Evolutionary conservation across 1,140 invertebrate species (phyloP).

Genomic region (Drosophila carrolli): DNA sequence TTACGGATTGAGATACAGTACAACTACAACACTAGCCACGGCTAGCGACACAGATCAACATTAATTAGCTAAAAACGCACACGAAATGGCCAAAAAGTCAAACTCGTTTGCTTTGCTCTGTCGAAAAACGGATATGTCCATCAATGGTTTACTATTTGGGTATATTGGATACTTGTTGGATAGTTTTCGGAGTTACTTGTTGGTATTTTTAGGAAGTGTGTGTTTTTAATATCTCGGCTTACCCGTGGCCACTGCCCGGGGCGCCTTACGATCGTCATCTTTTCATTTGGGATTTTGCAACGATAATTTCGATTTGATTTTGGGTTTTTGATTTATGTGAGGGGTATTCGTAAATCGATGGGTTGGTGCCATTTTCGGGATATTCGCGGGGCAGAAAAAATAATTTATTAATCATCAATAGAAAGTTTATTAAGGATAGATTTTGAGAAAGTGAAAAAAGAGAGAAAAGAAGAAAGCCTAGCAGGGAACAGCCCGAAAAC

Average conservation of each 20-base stretch:
- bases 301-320: constrained; percentile 4
- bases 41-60: constrained; percentile 8
- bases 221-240: constrained; percentile 48
- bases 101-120: constrained; percentile 24
- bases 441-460: neutral
- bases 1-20: constrained; percentile 7
- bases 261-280: constrained; percentile 74
- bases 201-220: constrained; percentile 5
- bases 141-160: constrained; percentile 8
- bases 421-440: neutral
- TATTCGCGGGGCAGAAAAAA: constrained; percentile 31
- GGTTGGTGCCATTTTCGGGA: constrained; percentile 20
- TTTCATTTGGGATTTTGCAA: constrained; percentile 18
- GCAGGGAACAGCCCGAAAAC: constrained; percentile 3
- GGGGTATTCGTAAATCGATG: constrained; percentile 11
- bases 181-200: constrained; percentile 6
- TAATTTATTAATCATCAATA: constrained; percentile 28
- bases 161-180: constrained; percentile 9
- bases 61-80: constrained; percentile 9
- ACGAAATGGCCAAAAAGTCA: constrained; percentile 2
- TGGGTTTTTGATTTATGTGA: constrained; percentile 1
- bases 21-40: constrained; percentile 6
- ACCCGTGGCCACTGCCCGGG: constrained; percentile 67
- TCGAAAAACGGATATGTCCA: neutral
- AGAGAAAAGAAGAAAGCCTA: neutral